Percentiles rank a stretch among this genome's conserved stretches.
Conservation (phyloP, 2,888 invertebrate species). For the Hydraecia micacea region DNA sequence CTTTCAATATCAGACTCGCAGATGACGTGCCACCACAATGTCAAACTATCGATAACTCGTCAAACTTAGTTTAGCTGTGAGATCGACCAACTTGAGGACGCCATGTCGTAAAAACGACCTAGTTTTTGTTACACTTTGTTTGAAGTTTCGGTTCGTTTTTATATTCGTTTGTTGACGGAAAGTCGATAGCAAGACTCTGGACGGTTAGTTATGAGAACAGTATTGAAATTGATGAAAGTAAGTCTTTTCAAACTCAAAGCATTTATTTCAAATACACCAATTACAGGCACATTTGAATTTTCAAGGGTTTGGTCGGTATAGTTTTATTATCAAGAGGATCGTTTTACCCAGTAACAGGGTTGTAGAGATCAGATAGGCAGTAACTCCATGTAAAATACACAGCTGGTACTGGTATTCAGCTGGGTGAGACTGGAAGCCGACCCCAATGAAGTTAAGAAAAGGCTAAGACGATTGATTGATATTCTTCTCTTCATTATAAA, state of each 20-base stretch:
- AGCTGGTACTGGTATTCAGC: not conserved
- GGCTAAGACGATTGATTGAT: too few species aligned
- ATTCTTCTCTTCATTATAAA: not conserved
- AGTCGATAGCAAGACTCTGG: not conserved
- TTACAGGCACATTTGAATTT: too few species aligned
- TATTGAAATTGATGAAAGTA: not conserved
- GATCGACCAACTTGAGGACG: conserved; percentile 38
- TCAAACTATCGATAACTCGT: conserved; percentile 57
- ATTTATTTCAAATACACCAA: too few species aligned
- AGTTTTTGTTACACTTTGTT: conserved; percentile 40
- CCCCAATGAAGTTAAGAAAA: not conserved
- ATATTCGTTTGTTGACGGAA: conserved; percentile 8
- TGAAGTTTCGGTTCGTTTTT: conserved; percentile 13
- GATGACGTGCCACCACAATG: conserved; percentile 23
- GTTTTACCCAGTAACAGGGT: not conserved
- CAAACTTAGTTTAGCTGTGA: conserved; percentile 23
- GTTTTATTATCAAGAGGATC: not conserved
- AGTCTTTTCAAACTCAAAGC: too few species aligned
- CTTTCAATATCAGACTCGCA: conserved; percentile 36
- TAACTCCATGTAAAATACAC: too few species aligned
- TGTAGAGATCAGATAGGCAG: not conserved
- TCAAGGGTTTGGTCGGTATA: too few species aligned
- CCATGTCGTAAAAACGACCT: conserved; percentile 40
- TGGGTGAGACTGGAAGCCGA: not conserved
- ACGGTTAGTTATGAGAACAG: not conserved